Evolutionary conservation across 2,797 vertebrate genomes (phyloP), one percentile per base, ranked within the genome.

Genomic region (Chiloscyllium punctatum): DNA sequence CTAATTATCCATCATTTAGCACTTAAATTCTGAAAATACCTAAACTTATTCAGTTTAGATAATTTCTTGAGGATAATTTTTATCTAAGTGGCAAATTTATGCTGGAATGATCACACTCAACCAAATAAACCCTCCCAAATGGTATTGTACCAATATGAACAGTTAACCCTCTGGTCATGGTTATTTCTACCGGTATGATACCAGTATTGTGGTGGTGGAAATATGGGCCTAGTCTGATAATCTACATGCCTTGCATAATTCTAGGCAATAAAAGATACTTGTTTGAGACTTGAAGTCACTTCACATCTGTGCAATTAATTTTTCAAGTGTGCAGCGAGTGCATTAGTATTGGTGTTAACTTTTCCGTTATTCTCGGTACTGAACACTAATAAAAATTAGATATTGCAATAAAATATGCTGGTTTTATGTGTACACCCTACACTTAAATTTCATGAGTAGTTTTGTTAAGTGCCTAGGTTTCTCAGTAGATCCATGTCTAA

Each of bases 91-190:
- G 48, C 68, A 68, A 51, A 7, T 15, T 88, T 87, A 53, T 53
- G 25, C 23, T 25, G 48, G 57, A 66, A n/a, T 33, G 2, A 66
- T 5, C 0, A 33, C 51, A 16, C 33, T 33, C 88, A 91, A 1
- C 1, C 4, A 62, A 33, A 66, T 53, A 72, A 33, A 7, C 48
- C 16, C 68, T 71, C 23, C 94, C 25, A 74, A 77, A 53, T 72
- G 16, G 6, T 77, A 57, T 95, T 57, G 71, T 51, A 77, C 71
- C 62, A 69, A 9, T 69, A 42, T 69, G 37, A 92, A 68, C 62
- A 92, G 90, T 95, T 53, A 74, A n/a, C 94, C 94, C 71, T 95
- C 71, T 77, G 94, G 69, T 74, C 94, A 74, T 95, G 57, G 71
- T 72, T 95, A 33, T 77, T 95, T 94, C 42, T 53, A 74, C 94